Base-by-base conservation (phyloP, 1,140 invertebrate species). In the Euwallacea fornicatus region DNA sequence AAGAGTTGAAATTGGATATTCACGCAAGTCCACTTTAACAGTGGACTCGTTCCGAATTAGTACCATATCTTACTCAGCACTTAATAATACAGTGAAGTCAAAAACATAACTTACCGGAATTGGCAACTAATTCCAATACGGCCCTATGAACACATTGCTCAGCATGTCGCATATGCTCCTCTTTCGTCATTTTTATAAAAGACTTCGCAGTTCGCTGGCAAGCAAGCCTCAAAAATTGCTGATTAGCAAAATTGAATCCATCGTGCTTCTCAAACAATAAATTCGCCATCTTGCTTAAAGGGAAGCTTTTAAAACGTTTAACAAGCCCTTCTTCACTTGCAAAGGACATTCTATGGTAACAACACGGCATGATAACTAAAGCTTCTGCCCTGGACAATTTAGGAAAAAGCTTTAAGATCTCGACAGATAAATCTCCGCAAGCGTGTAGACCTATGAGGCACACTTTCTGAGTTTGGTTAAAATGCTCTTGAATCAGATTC, bases 401-500 rank as follows among this genome's bases (percentile, higher is more conserved):
- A 11, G 86, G 74, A 83, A 93, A 95, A 74, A 94, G 82, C 78
- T 88, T 85, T 10, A 93, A 85, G 16, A 91, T 87, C 21, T 86
- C 86, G 9, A 92, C 83, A 63, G 90, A 90, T 41, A 96, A 85
- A 82, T 95, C 92, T 0, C 91, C 93, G 81, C 94, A 96, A 7
- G 93, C 89, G 81, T 96, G 94, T 33, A 96, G 83, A 7, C 90
- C 91, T 71, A 88, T 85, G 69, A 93, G 66, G 81, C 85, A 84
- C 82, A 85, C 71, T 71, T 79, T 73, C 44, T 77, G 60, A 7
- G 8, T 41, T n/a, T 13, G 21, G 76, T 79, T 81, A 66, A 76
- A 73, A 58, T 71, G 67, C 77, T 84, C 81, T 6, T 80, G 47
- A 10, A 86, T 74, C 71, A 82, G 78, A 11, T 77, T 61, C 73